These are phyloP conservation scores for Tichodroma muraria DNA, from an alignment of 2,113 vertebrate genomes.

Conservation along the genomic window DNA sequence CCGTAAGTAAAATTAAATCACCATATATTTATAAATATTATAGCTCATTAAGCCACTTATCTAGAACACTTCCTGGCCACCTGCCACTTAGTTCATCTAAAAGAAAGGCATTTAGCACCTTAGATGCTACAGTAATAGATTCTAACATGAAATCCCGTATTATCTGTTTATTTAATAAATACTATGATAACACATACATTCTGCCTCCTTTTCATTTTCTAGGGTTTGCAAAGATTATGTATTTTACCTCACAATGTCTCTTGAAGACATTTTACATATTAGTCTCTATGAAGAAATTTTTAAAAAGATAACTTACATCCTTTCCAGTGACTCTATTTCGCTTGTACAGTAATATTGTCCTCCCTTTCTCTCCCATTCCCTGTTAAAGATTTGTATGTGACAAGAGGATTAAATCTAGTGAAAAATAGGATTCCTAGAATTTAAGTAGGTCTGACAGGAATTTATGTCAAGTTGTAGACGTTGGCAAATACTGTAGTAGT, in stretches of 20 bases:
- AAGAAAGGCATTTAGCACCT: not conserved
- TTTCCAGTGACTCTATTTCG: not conserved
- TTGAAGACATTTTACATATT: not conserved
- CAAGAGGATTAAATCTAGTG: not conserved
- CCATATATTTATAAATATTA: not conserved
- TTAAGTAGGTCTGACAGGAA: not conserved
- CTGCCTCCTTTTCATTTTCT: not conserved
- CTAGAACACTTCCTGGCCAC: not conserved
- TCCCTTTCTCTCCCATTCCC: not conserved
- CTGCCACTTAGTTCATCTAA: not conserved
- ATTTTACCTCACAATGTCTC: not conserved
- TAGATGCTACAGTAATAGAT: not conserved
- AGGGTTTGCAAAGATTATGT: not conserved
- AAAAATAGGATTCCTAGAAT: not conserved
- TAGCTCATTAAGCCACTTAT: not conserved
- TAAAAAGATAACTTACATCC: not conserved
- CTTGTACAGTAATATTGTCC: not conserved
- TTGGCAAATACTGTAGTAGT: not conserved
- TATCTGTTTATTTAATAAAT: not conserved
- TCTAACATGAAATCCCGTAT: not conserved
- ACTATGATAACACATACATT: not conserved
- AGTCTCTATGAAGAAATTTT: not conserved
- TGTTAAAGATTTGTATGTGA: not conserved
- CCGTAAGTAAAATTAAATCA: slow-evolving; percentile 76
- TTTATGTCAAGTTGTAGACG: not conserved